Conservation (phyloP, 2,797 vertebrate genomes). For the Pantherophis vulpinus region DNA sequence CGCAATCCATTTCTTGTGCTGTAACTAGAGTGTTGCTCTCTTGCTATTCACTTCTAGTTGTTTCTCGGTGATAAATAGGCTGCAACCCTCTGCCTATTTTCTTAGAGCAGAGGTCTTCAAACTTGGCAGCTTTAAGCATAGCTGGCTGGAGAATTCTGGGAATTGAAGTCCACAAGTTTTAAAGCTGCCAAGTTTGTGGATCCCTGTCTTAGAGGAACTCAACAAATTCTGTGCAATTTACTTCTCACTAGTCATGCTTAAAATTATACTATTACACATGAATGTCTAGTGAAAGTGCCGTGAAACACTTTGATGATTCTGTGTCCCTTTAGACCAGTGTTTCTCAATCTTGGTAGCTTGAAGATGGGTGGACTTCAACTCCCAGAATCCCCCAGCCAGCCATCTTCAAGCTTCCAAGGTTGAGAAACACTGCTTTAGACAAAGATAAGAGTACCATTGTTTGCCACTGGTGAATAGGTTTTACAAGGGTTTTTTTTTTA, state of each 20-base stretch:
- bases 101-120: background rate
- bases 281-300: conserved; percentile 9
- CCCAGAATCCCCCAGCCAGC: too few species aligned
- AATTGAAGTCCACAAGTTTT: too few species aligned
- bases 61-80: background rate
- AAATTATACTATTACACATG: conserved; percentile 7
- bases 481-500: background rate
- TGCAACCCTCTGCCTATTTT: background rate
- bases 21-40: conserved; percentile 20
- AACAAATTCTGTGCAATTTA: background rate
- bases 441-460: background rate
- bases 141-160: too few species aligned
- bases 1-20: conserved; percentile 9
- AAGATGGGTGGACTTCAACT: too few species aligned
- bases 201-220: background rate
- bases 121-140: too few species aligned
- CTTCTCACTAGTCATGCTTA: background rate
- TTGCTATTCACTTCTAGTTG: conserved; percentile 10
- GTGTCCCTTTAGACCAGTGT: conserved; percentile 1
- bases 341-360: too few species aligned
- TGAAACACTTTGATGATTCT: background rate
- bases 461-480: background rate
- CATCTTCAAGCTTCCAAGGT: too few species aligned
- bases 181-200: too few species aligned
- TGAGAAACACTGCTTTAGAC: background rate